Conservation (phyloP, 2,888 invertebrate species). For the Hecatera dysodea region DNA sequence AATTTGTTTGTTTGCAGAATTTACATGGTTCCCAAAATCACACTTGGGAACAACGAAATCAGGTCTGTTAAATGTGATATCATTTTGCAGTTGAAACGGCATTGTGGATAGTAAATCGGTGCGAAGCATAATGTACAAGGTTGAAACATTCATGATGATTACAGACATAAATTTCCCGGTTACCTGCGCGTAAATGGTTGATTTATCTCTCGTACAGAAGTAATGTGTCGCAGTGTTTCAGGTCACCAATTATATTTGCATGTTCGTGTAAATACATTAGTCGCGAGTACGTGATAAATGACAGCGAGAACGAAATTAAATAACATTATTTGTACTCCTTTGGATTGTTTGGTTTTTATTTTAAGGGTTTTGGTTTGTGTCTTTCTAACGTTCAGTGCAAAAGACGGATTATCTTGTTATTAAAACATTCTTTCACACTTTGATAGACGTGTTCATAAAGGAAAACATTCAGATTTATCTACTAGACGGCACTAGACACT, state of each 20-base stretch:
- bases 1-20: slow-evolving; percentile 45
- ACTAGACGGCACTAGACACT: too few relatives aligned
- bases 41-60: slow-evolving; percentile 18
- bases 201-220: slow-evolving; percentile 75
- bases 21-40: slow-evolving; percentile 27
- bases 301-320: slow-evolving; percentile 40
- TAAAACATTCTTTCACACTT: too few relatives aligned
- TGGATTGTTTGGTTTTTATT: slow-evolving; percentile 33
- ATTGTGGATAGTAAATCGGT: slow-evolving; percentile 67
- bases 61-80: slow-evolving; percentile 52
- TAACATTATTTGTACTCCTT: slow-evolving; percentile 45
- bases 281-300: slow-evolving; percentile 59
- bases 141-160: slow-evolving; percentile 81
- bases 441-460: too few relatives aligned
- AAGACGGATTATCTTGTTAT: neutral
- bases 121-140: slow-evolving; percentile 70
- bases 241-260: slow-evolving; percentile 67
- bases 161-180: slow-evolving; percentile 79
- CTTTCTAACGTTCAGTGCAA: neutral
- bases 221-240: slow-evolving; percentile 72
- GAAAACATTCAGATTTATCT: too few relatives aligned
- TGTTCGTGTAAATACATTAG: slow-evolving; percentile 62
- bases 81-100: slow-evolving; percentile 60
- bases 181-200: slow-evolving; percentile 79
- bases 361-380: slow-evolving; percentile 20